Conservation (phyloP, 2,888 invertebrate genomes). For the Tipula lateralis region DNA sequence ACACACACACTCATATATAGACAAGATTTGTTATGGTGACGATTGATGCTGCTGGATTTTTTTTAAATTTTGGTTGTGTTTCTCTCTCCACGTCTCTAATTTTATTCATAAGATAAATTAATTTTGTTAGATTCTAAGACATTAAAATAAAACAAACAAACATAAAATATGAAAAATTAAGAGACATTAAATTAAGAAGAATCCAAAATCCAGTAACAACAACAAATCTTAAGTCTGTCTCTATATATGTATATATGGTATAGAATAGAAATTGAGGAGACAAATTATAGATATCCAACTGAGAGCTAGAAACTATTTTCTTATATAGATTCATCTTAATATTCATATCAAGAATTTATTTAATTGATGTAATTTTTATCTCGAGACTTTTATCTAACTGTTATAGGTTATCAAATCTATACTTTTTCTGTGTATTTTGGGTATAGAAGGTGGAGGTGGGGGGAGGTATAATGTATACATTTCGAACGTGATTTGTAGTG, state of each 20-base stretch:
- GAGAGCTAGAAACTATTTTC: not conserved
- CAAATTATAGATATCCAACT: conserved; percentile 19
- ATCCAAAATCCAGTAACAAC: not conserved
- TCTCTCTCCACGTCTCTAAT: not conserved
- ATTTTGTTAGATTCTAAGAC: not conserved
- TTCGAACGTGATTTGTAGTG: conserved; percentile 6
- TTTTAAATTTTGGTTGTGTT: not conserved
- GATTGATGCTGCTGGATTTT: conserved; percentile 15
- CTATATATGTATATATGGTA: too few relatives aligned
- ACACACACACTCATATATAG: not conserved
- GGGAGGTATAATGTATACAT: too few relatives aligned
- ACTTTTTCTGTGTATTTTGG: not conserved
- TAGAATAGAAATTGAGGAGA: conserved; percentile 1
- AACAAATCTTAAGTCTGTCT: not conserved
- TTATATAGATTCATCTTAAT: conserved; percentile 4
- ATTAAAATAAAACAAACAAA: conserved; percentile 24
- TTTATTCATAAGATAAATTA: conserved; percentile 19
- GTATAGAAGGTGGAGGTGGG: too few relatives aligned
- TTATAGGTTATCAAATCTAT: not conserved
- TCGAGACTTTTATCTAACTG: not conserved
- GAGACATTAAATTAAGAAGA: conserved; percentile 24
- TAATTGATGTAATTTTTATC: conserved; percentile 19
- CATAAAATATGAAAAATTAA: conserved; percentile 24
- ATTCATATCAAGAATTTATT: conserved; percentile 24
- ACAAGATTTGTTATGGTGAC: not conserved